Base-by-base conservation (phyloP, 2,113 vertebrate species). In the Xenotilapia longispinis region DNA sequence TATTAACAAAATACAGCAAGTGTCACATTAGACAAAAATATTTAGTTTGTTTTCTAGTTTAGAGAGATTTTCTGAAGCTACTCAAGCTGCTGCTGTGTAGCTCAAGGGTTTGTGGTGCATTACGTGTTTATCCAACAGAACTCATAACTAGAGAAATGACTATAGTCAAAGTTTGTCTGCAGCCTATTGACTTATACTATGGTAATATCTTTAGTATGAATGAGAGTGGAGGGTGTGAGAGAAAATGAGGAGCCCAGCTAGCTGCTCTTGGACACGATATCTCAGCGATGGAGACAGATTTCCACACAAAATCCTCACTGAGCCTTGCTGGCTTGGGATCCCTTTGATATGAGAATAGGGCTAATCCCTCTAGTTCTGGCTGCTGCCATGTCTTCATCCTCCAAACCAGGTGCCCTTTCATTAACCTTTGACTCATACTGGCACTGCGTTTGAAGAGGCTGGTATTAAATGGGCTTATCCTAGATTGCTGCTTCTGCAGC, bases 371-470 rank as follows among this genome's bases (percentile, higher is more conserved):
- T 73, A 90, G 86, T 94, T 95, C 94, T 92, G 89, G 51, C 89
- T 89, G 95, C 93, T 95, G 93, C 94, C 89, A 96, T 91, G 95
- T 96, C 96, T 97, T 97, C 96, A 96, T 97, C 94, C 92, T 95
- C 92, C 90, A 94, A 96, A 95, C 93, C 94, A 95, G 93, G 93
- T 94, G 95, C 94, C 96, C 96, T 96, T 95, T 96, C 95, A 95
- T 96, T 97, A 96, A 97, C 96, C 96, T 97, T 96, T 97, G 96
- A 97, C 96, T 96, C 82, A 38, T 81, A 84, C 93, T 92, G 91
- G 94, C 94, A 95, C 94, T 88, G 90, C 92, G 92, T 96, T 96
- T 96, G 96, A 96, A 96, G 96, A 94, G 88, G 87, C 87, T 91
- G 91, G 94, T 89, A 94, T 96, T 96, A 96, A 94, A 95, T 90